Evolutionary conservation across 2,888 invertebrate species (phyloP).

Genomic region (Folsomia candida): DNA sequence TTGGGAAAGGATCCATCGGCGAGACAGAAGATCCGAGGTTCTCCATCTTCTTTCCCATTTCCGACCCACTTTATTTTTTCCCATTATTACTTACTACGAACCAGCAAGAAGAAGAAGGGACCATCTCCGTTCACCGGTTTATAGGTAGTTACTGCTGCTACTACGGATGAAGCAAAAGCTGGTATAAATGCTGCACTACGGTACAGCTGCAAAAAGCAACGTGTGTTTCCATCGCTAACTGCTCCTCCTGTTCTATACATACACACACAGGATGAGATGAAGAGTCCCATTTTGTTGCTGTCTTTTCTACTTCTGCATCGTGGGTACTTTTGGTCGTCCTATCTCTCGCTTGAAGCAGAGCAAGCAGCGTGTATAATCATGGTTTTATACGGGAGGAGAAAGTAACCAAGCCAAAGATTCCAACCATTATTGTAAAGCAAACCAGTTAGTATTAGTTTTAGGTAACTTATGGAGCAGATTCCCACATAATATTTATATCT

Average conservation of each 20-base stretch:
- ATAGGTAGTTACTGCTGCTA: background rate
- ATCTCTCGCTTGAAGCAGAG: background rate
- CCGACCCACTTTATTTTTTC: constrained; percentile 29
- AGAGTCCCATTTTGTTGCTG: constrained; percentile 18
- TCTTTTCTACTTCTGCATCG: background rate
- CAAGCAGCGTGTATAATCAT: background rate
- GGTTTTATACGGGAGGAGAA: background rate
- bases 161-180: background rate
- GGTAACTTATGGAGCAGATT: constrained; percentile 21
- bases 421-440: background rate
- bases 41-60: constrained; percentile 22
- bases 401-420: background rate
- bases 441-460: background rate
- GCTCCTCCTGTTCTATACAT: background rate
- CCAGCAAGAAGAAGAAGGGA: background rate
- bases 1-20: constrained; percentile 18
- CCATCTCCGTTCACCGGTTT: background rate
- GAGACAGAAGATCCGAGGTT: constrained; percentile 8
- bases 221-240: background rate
- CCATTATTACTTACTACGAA: constrained; percentile 20
- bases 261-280: constrained; percentile 14
- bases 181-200: background rate
- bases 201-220: background rate
- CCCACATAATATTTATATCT: constrained; percentile 34
- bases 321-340: too few relatives aligned